A percentile compares a stretch with the other conserved stretches of the same genome.
Conservation (phyloP, 2,888 invertebrate genomes). For the Microctonus brassicae region DNA sequence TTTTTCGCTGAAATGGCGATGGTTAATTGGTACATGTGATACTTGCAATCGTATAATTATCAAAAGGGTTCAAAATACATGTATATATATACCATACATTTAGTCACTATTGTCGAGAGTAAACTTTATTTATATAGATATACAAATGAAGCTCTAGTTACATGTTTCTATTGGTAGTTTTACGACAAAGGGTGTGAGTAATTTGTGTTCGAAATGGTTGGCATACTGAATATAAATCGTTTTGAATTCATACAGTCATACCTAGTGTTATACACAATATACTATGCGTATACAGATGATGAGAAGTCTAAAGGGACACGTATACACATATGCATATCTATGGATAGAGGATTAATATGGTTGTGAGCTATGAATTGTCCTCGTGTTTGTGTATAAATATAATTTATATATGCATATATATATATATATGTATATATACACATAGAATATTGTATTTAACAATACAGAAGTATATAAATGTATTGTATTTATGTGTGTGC, state of each 20-base stretch:
- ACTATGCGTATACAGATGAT: too few species aligned
- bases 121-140: background rate
- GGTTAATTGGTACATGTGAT: background rate
- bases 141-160: conserved; percentile 11
- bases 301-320: too few species aligned
- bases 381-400: too few species aligned
- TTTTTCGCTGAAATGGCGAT: background rate
- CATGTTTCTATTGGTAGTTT: background rate
- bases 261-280: too few species aligned
- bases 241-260: conserved; percentile 45
- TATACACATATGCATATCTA: too few species aligned
- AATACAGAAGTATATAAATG: background rate
- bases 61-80: background rate
- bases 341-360: conserved; percentile 46
- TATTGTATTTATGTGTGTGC: background rate
- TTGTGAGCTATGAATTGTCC: conserved; percentile 47
- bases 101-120: background rate
- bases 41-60: background rate
- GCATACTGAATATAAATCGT: conserved; percentile 43
- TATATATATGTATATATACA: conserved; percentile 8
- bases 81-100: background rate
- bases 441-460: conserved; percentile 7
- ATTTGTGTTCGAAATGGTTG: conserved; percentile 25
- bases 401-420: too few species aligned
- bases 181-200: conserved; percentile 17